Percentiles rank a stretch among this genome's conserved stretches.
phyloP scores from a whole-genome alignment of 2,888 invertebrate species.

The Labia minor region DNA sequence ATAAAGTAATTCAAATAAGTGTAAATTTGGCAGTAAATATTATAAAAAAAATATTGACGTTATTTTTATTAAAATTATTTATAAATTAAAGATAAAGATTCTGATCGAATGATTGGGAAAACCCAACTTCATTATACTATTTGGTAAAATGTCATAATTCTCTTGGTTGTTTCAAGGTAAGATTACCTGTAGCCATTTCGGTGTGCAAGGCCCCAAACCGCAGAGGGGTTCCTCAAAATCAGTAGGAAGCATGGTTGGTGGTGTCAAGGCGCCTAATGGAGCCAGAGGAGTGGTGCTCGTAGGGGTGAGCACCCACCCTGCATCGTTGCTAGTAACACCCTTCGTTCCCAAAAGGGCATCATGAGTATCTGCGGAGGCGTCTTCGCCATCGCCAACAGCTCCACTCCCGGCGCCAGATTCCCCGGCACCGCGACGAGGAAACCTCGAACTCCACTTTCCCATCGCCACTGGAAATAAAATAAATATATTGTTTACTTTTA shows the following conservation, averaged over 20 bases:
- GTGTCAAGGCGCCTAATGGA: neutral
- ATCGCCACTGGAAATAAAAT: neutral
- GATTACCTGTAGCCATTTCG: slow-evolving; percentile 52
- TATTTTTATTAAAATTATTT: neutral
- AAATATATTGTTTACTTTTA: neutral
- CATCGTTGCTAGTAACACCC: neutral
- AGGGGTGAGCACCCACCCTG: neutral
- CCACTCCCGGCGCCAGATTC: neutral
- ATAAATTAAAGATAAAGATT: neutral
- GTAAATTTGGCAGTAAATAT: too few relatives aligned
- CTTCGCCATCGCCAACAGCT: neutral
- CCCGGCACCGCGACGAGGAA: neutral
- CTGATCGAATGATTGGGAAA: neutral
- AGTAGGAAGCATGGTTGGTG: neutral
- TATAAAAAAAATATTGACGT: too few relatives aligned
- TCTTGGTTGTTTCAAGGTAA: too few relatives aligned
- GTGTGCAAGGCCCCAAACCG: slow-evolving; percentile 69
- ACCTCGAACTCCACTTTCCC: neutral
- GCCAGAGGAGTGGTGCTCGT: neutral
- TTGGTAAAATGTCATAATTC: too few relatives aligned
- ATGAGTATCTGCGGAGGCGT: neutral
- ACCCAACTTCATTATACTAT: neutral
- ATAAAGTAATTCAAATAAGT: too few relatives aligned
- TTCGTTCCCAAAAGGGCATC: neutral
- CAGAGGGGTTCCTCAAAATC: slow-evolving; percentile 36